Base-by-base conservation (phyloP, 2,113 vertebrate genomes). In the Phrynosoma blainvillii region DNA sequence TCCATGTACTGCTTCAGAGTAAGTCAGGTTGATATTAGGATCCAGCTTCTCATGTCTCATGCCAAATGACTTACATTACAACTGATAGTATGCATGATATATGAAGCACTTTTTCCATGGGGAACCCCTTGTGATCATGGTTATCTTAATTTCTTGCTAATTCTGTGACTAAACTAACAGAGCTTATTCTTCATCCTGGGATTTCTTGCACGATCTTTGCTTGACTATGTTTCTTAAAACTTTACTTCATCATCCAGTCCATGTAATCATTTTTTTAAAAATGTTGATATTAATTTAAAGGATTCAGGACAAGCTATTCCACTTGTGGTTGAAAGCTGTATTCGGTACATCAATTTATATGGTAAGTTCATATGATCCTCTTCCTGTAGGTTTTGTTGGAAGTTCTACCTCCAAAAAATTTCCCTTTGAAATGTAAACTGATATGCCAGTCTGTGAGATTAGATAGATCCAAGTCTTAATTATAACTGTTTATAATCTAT, bases 271-370 rank as follows among this genome's bases (percentile, higher is more conserved):
- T 86, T 79, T 84, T 74, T 77, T 59, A 23, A 81, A 23, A 81
- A 14, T 18, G 56, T 82, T 84, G 8, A 25, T 70, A 73, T 54
- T 86, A 85, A 83, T 87, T 77, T 91, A 83, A 95, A 98, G 98
- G 98, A 99, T 90, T 98, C 98, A 0, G 98, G 98, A 16, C 98
- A 99, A 95, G 96, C 98, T 62, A 99, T 99, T 92, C 99, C 99
- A 0, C 97, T 98, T n/a, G 98, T 99, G 2, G 99, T 99, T 23
- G 99, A 99, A 94, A 99, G 99, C 96, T 99, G 98, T 85, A 95
- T 99, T 91, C 97, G 98, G 54, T 99, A 98, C 97, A 99, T 99
- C 96, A 99, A 99, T 95, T 95, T 99, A 59, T 99, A 99, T 0
- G 99, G 99, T 99, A 94, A 96, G 98, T 92, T 7, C 1, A 0